phyloP scores from a whole-genome alignment of 1,140 invertebrate species.

The Lutraria rhynchaena region DNA sequence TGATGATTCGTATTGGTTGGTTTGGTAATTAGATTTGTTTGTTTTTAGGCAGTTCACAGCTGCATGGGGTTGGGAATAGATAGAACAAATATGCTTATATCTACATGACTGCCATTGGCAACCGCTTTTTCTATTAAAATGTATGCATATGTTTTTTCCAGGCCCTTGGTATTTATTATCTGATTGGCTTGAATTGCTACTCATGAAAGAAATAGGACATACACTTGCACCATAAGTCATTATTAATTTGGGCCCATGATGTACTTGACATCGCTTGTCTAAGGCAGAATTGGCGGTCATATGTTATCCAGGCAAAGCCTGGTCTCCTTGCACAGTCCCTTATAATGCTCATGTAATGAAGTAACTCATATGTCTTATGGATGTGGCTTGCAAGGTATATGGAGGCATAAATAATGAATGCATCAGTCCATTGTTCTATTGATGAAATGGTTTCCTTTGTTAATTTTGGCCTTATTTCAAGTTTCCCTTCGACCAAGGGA shows the following conservation, averaged over 20 bases:
- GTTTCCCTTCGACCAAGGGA: too few species aligned
- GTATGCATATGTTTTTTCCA: background rate
- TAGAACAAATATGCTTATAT: background rate
- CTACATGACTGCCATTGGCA: background rate
- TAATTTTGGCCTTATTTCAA: too few species aligned
- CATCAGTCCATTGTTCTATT: too few species aligned
- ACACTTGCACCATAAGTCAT: slow-evolving; percentile 4
- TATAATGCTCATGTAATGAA: slow-evolving; percentile 28
- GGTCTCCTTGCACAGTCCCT: slow-evolving; percentile 11
- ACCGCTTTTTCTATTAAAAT: slow-evolving; percentile 11
- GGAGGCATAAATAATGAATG: too few species aligned
- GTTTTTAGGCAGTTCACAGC: too few species aligned
- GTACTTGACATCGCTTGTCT: background rate
- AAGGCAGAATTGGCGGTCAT: slow-evolving; percentile 15
- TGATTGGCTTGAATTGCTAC: background rate
- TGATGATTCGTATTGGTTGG: too few species aligned
- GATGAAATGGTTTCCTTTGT: too few species aligned
- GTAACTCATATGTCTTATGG: too few species aligned
- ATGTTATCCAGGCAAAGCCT: background rate
- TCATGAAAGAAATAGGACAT: too few species aligned
- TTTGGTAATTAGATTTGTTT: too few species aligned
- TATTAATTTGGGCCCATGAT: slow-evolving; percentile 5
- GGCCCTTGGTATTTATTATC: background rate
- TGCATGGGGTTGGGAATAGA: background rate
- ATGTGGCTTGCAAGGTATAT: too few species aligned